Conservation (phyloP, 2,113 vertebrate species). For the Odocoileus virginianus region DNA sequence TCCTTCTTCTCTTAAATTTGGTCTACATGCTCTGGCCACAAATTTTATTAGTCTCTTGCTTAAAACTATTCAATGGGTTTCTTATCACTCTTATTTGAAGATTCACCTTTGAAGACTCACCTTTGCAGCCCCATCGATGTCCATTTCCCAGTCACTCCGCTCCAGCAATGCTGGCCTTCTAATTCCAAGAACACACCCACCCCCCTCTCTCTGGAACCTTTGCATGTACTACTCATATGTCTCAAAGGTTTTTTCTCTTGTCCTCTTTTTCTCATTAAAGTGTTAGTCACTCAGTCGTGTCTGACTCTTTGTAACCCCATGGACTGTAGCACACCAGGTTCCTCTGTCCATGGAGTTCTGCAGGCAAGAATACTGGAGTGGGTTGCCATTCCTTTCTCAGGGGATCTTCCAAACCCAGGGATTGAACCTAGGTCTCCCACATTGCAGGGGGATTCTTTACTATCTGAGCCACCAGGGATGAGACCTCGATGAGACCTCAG, state of each 20-base stretch:
- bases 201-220: not conserved
- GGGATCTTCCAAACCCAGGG: not conserved
- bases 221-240: not conserved
- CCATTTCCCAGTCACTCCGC: not conserved
- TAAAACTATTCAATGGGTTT: not conserved
- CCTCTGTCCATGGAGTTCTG: not conserved
- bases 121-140: too few species aligned
- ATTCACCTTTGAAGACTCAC: not conserved
- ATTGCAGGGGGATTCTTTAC: not conserved
- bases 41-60: not conserved
- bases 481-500: not conserved
- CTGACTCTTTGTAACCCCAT: not conserved
- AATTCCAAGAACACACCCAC: not conserved
- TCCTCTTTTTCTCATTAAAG: not conserved
- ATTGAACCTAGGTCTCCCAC: not conserved
- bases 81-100: not conserved
- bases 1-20: not conserved
- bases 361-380: not conserved
- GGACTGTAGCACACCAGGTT: not conserved
- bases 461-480: not conserved
- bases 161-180: not conserved
- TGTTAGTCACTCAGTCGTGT: not conserved
- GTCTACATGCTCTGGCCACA: not conserved
- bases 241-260: not conserved
- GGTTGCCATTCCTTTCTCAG: not conserved